Evolutionary conservation across 2,113 vertebrate genomes (phyloP).

Genomic region (Oreochromis niloticus): DNA sequence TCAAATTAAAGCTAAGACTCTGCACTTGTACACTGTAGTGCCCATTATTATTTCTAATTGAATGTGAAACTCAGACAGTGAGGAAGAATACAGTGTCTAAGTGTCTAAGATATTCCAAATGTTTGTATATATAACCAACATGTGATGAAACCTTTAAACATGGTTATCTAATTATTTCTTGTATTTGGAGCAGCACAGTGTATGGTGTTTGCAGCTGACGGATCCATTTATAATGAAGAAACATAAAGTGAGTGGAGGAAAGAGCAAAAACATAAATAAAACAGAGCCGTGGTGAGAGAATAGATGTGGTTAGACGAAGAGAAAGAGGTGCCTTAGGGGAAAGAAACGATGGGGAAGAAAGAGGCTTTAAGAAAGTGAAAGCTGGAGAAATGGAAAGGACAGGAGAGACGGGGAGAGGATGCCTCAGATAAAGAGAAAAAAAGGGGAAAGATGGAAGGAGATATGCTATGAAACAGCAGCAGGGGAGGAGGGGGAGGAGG

Average conservation of each 20-base stretch:
- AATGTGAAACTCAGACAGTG: neutral
- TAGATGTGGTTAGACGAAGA: conserved; percentile 14
- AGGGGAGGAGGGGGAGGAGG: neutral
- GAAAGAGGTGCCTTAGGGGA: neutral
- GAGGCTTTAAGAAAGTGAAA: conserved; percentile 19
- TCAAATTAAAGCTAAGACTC: neutral
- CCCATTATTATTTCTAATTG: neutral
- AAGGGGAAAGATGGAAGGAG: neutral
- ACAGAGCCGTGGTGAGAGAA: neutral
- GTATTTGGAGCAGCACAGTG: neutral
- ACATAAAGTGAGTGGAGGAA: neutral
- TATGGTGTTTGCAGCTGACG: neutral
- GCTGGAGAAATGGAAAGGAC: conserved; percentile 24
- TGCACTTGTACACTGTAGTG: neutral
- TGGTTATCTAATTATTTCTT: neutral
- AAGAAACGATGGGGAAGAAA: neutral
- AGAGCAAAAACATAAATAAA: neutral
- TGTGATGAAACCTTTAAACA: neutral
- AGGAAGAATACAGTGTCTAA: neutral
- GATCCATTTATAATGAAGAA: neutral
- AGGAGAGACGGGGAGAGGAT: neutral
- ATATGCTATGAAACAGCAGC: neutral
- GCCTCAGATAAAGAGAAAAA: conserved; percentile 17
- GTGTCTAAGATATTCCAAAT: neutral
- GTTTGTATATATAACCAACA: neutral